A percentile compares a stretch with the other conserved stretches of the same genome.
phyloP scores from a whole-genome alignment of 2,888 invertebrate genomes.

The Ectobius pallidus region DNA sequence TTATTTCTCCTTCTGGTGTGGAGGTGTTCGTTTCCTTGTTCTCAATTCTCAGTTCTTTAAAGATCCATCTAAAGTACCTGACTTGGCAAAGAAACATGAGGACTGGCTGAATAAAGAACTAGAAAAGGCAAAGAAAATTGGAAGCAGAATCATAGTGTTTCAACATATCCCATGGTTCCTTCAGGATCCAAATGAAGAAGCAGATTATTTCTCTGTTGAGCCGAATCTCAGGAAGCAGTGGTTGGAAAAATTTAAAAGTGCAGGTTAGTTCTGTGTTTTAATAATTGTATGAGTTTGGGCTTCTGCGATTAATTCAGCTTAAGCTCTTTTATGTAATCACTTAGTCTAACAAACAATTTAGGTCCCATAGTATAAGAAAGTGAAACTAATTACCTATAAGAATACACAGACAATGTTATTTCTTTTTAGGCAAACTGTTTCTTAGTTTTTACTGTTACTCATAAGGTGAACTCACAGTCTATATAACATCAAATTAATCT shows the following conservation, averaged over 20 bases:
- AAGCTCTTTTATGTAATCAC: too few relatives aligned
- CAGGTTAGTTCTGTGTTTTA: conserved; percentile 49
- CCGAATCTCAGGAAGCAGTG: conserved; percentile 49
- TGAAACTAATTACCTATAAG: too few relatives aligned
- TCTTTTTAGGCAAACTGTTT: too few relatives aligned
- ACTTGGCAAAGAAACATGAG: conserved; percentile 53
- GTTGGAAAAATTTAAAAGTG: conserved; percentile 53
- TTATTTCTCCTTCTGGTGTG: conserved; percentile 58
- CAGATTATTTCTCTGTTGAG: conserved; percentile 54
- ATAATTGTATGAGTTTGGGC: too few relatives aligned
- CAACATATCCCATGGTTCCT: conserved; percentile 59
- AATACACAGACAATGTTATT: too few relatives aligned
- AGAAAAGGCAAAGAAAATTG: conserved; percentile 43
- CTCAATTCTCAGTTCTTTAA: conserved; percentile 58
- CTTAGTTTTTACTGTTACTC: too few relatives aligned
- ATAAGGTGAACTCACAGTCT: too few relatives aligned
- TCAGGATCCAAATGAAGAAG: conserved; percentile 49
- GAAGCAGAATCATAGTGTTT: conserved; percentile 53
- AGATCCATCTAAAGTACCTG: conserved; percentile 49
- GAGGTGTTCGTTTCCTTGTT: conserved; percentile 55
- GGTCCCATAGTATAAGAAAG: too few relatives aligned
- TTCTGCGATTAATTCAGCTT: too few relatives aligned
- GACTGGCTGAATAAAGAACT: conserved; percentile 55
- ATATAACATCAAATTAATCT: too few relatives aligned
- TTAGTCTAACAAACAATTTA: too few relatives aligned